Conservation (phyloP, 2,888 invertebrate species). For the Coelopa pilipes region DNA sequence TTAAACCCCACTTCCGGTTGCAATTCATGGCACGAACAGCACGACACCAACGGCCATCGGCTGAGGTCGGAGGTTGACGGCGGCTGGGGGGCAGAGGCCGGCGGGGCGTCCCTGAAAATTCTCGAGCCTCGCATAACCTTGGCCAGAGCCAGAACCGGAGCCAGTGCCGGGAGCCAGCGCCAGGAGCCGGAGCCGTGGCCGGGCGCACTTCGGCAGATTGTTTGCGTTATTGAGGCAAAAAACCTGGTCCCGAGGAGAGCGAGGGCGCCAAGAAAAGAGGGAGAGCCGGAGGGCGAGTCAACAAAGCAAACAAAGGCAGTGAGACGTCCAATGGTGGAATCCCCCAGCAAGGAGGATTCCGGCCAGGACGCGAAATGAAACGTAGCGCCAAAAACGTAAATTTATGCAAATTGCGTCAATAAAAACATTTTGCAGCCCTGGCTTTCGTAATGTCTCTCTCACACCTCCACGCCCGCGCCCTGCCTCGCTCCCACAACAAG, state of each 20-base stretch:
- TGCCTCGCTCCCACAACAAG: background rate
- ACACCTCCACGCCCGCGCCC: too few species aligned
- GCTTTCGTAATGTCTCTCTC: conserved; percentile 42
- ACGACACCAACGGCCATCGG: conserved; percentile 1
- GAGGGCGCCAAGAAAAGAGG: background rate
- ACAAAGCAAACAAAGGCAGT: conserved; percentile 6
- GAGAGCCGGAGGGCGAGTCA: background rate
- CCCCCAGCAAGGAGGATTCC: background rate
- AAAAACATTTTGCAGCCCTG: conserved; percentile 57
- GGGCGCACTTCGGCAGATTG: conserved; percentile 31
- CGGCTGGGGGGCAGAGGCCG: background rate
- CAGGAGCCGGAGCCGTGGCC: conserved; percentile 13
- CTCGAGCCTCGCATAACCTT: too few species aligned
- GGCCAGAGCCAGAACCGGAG: too few species aligned
- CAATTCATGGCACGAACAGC: conserved; percentile 33
- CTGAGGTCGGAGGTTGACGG: background rate
- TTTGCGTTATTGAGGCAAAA: conserved; percentile 27
- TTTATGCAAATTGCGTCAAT: conserved; percentile 61
- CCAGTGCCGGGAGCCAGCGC: background rate
- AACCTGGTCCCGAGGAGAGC: conserved; percentile 12
- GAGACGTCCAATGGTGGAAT: background rate
- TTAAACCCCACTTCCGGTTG: conserved; percentile 33
- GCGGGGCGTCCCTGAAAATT: too few species aligned
- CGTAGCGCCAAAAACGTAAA: conserved; percentile 47
- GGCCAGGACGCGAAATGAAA: conserved; percentile 24